Evolutionary conservation across 1,140 invertebrate genomes (phyloP).

Genomic region (Ceratitis capitata): DNA sequence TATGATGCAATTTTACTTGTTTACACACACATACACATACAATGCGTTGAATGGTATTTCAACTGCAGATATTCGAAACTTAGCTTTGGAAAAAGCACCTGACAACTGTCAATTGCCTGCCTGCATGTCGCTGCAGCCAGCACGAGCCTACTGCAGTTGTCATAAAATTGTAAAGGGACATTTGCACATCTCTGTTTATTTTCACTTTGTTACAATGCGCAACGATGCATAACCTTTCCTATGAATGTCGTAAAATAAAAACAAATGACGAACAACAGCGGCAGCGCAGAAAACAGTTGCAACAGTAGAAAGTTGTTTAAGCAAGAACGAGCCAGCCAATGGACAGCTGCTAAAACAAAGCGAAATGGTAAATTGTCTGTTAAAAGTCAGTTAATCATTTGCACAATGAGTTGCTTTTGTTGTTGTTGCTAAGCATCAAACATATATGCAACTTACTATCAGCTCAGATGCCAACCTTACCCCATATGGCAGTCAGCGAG

Average conservation of each 20-base stretch:
- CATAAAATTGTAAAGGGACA: background rate
- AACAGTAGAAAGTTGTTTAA: background rate
- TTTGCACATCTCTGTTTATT: conserved; percentile 1
- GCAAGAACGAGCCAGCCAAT: background rate
- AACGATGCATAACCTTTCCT: background rate
- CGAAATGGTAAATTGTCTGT: background rate
- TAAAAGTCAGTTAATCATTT: background rate
- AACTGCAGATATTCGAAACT: no score
- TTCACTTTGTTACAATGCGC: background rate
- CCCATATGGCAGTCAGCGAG: background rate
- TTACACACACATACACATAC: no score
- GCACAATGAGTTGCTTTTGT: background rate
- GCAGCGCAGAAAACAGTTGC: background rate
- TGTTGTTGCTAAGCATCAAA: background rate
- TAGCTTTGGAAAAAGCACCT: no score
- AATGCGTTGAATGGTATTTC: no score
- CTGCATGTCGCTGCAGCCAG: background rate
- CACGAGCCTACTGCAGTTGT: background rate
- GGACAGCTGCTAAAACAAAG: background rate
- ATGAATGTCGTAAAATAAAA: conserved; percentile 22
- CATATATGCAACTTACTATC: background rate
- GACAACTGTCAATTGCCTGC: background rate
- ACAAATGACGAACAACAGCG: background rate
- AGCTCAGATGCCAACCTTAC: background rate
- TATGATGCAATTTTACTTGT: no score